Base-by-base conservation (phyloP, 2,888 invertebrate genomes). In the Tuta absoluta region DNA sequence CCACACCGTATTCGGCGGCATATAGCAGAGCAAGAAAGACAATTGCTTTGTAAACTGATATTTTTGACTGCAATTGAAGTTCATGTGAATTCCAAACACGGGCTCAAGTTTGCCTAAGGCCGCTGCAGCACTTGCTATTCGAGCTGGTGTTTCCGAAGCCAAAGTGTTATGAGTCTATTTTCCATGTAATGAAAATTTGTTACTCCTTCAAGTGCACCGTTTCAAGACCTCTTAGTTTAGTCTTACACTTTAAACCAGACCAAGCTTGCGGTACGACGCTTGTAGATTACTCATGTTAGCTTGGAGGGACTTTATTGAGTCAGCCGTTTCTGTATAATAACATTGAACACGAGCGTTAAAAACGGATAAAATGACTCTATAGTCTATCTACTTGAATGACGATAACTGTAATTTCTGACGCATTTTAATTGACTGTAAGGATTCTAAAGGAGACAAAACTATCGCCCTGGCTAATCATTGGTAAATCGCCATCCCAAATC, bases 221-320 rank as follows among this genome's bases (percentile, higher is more conserved):
- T 60, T 41, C 19, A 64, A 21, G 14, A 45, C 1, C 59, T 17
- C 51, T 64, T 59, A 2, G 64, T 64, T 38, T 64, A 60, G 17
- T n/a, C 28, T 45, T 17, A 19, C 17, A 41, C 64, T 64, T 37
- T 60, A 60, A 53, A 53, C 60, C 38, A 64, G n/a, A 8, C 64
- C 59, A 45, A 60, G 60, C 37, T 24, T 24, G 12, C n/a, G 53
- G 48, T 53, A 58, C 3, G 53, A 58, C 12, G 10, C n/a, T 1
- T 37, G 17, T 19, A 58, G 19, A 8, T 17, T 10, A 4, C 17
- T 5, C 11, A 58, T 11, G 5, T 21, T 19, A 1, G 14, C 19
- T 37, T 58, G 58, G 10, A 56, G 53, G n/a, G 53, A 56, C 28
- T 56, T 28, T 0, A 56, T 56, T 11, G 37, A 37, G 37, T 33